phyloP scores from a whole-genome alignment of 2,888 invertebrate species.

The Lithosia quadra region DNA sequence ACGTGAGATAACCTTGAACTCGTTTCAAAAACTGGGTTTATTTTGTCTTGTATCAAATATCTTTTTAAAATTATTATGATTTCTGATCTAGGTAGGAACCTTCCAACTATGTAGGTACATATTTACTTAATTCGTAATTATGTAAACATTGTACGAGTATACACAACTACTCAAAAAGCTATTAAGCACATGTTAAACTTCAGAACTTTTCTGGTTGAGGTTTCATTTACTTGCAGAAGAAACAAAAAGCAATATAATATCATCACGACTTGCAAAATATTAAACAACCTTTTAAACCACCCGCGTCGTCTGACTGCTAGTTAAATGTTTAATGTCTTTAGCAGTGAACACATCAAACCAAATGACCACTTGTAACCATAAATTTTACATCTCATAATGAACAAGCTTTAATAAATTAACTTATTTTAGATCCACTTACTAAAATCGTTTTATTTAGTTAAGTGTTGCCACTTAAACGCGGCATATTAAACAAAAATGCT shows the following conservation, averaged over 20 bases:
- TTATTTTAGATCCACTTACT: conserved; percentile 6
- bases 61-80: not conserved
- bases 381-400: conserved; percentile 56
- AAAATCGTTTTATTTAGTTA: not conserved
- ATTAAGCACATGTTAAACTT: not conserved
- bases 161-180: not conserved
- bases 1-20: conserved; percentile 11
- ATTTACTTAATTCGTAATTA: not conserved
- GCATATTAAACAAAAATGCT: not conserved
- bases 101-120: too few relatives aligned
- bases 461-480: not conserved
- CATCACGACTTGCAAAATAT: conserved; percentile 55
- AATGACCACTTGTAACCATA: conserved; percentile 56
- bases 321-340: conserved; percentile 73
- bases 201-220: not conserved
- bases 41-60: conserved; percentile 12
- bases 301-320: conserved; percentile 60
- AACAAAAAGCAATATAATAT: conserved; percentile 29
- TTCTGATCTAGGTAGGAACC: not conserved
- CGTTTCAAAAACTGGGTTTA: not conserved
- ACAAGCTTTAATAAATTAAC: conserved; percentile 25
- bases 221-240: not conserved
- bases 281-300: conserved; percentile 57
- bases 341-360: conserved; percentile 65
- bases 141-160: not conserved